Conservation (phyloP, 2,888 invertebrate species). For the Athalia cordata region DNA sequence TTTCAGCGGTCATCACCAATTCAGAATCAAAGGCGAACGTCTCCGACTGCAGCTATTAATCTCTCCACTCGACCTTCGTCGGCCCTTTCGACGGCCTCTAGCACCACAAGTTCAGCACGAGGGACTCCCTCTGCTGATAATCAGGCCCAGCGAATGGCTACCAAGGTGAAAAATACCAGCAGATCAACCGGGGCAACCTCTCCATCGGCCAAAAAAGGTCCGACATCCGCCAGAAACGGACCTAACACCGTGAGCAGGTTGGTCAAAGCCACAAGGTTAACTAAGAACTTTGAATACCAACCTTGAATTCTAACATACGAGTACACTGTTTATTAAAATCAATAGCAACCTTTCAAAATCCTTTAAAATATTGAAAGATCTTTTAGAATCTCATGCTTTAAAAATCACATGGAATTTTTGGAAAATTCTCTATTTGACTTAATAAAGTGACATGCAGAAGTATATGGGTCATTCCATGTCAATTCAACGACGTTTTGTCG, state of each 20-base stretch:
- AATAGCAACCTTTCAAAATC: too few species aligned
- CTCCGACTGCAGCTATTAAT: slow-evolving; percentile 52
- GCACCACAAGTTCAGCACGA: slow-evolving; percentile 55
- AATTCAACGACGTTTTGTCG: too few species aligned
- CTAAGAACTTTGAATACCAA: not conserved
- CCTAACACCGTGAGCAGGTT: slow-evolving; percentile 13
- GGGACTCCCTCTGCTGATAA: slow-evolving; percentile 51
- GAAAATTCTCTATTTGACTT: too few species aligned
- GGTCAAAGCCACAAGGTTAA: not conserved
- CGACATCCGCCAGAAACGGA: slow-evolving; percentile 41
- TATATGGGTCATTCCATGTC: too few species aligned
- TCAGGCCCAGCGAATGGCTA: slow-evolving; percentile 58
- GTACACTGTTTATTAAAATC: too few species aligned
- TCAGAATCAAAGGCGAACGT: slow-evolving; percentile 53
- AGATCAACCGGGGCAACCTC: slow-evolving; percentile 42
- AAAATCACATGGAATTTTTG: too few species aligned
- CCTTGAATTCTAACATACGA: too few species aligned
- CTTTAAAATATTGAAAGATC: too few species aligned
- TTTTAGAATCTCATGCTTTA: too few species aligned
- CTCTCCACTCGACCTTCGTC: slow-evolving; percentile 59
- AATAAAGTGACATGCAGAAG: too few species aligned
- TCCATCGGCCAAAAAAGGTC: slow-evolving; percentile 29
- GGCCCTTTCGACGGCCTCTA: slow-evolving; percentile 59
- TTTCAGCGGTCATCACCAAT: slow-evolving; percentile 51
- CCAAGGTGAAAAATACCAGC: slow-evolving; percentile 54